Conservation (phyloP, 2,113 vertebrate genomes). For the Hiodon alosoides region DNA sequence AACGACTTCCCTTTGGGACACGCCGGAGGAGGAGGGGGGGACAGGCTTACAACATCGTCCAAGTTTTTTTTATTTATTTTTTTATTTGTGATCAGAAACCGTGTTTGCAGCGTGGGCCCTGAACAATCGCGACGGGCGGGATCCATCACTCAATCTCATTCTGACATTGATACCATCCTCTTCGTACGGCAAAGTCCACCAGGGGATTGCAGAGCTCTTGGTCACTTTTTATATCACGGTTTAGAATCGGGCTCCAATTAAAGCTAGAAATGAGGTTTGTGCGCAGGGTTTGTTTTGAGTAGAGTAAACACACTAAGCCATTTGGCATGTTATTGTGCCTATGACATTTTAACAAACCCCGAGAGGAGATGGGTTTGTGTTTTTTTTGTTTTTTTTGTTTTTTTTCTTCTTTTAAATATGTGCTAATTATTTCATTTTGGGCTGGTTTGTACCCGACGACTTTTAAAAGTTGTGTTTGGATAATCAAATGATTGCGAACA, state of each 20-base stretch:
- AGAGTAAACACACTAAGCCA: conserved; percentile 15
- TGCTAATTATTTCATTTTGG: conserved; percentile 28
- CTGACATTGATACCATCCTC: conserved; percentile 7
- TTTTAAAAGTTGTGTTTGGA: conserved; percentile 3
- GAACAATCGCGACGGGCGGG: not conserved
- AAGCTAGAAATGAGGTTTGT: conserved; percentile 20
- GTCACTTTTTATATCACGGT: conserved; percentile 2
- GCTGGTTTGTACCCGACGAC: conserved; percentile 11
- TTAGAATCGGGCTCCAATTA: conserved; percentile 8
- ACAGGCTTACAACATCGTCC: not conserved
- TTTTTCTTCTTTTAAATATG: conserved; percentile 23
- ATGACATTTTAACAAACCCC: conserved; percentile 27
- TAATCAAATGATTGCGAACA: not conserved
- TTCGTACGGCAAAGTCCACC: not conserved
- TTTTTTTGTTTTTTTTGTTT: too few species aligned
- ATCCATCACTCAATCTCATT: conserved; percentile 5
- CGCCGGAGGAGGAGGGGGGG: not conserved
- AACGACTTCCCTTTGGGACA: conserved; percentile 3
- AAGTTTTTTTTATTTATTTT: not conserved
- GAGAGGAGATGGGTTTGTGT: conserved; percentile 2
- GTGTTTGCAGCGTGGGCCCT: not conserved
- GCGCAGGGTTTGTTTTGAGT: conserved; percentile 6
- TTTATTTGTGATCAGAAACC: not conserved
- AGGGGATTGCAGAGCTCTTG: not conserved
- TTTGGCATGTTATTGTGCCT: conserved; percentile 22